A percentile compares a stretch with the other conserved stretches of the same genome.
phyloP scores from a whole-genome alignment of 2,888 invertebrate species.

The Sympetrum striolatum region DNA sequence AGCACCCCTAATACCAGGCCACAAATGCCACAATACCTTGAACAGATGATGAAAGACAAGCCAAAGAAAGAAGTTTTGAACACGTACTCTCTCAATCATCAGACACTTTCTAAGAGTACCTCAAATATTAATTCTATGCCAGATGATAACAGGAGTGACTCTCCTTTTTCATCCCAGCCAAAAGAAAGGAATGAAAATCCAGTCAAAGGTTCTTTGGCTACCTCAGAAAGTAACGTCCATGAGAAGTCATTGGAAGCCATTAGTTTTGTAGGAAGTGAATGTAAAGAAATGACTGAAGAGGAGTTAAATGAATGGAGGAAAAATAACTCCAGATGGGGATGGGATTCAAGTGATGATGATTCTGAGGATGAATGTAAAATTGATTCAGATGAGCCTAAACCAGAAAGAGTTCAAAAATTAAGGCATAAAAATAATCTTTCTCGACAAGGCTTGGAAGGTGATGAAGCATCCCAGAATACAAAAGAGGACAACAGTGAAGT shows the following conservation, averaged over 20 bases:
- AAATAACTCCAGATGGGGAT: background rate
- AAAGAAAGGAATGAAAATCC: background rate
- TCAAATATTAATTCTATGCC: background rate
- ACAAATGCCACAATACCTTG: background rate
- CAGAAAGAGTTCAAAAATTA: background rate
- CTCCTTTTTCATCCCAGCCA: background rate
- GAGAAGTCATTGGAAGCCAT: background rate
- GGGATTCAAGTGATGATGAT: constrained; percentile 16
- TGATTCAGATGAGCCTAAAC: background rate
- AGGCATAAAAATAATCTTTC: background rate
- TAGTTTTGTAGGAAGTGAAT: background rate
- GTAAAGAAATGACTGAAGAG: background rate
- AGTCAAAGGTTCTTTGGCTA: background rate
- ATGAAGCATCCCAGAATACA: background rate
- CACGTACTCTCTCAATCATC: background rate
- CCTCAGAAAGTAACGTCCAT: background rate
- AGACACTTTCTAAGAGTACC: background rate
- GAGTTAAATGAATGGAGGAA: background rate
- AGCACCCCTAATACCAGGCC: too few species aligned
- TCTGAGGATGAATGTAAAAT: background rate
- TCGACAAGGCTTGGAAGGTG: background rate
- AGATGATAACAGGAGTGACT: background rate
- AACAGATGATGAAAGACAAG: background rate
- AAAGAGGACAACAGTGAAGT: background rate
- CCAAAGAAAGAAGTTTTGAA: background rate